Evolutionary conservation across 2,113 vertebrate species (phyloP), one percentile per base, ranked within the genome.

Genomic region (Scomber colias): DNA sequence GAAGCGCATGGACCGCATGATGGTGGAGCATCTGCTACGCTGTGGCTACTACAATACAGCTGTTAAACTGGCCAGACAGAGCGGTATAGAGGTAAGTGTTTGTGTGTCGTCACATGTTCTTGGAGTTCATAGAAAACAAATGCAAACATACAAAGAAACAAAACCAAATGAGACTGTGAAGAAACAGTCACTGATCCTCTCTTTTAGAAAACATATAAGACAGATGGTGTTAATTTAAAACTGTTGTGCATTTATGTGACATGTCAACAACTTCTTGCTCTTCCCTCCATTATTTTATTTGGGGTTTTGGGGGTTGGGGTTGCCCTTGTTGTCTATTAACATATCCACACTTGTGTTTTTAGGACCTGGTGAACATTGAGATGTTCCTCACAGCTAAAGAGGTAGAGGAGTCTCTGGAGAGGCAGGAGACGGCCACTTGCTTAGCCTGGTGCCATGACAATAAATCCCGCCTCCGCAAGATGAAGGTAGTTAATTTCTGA

Each of bases 351-450:
- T 8, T 56, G 4, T 76, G 0, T 75, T 63, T 61, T 49, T 56
- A 99, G 98, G 98, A 99, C 82, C 92, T 99, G 84, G 98, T 99
- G 89, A 99, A 99, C 92, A 99, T 99, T 71, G 98, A 99, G 93
- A 99, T 99, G 98, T 99, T 99, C 91, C 95, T 99, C 85, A 99
- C 98, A 61, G 98, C 98, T 74, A 99, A 99, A 84, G 98, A 99
- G 93, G 98, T 99, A 57, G 98, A 99, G 71, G 98, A 99, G 86
- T 99, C 98, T 60, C 94, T 99, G 91, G 98, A 99, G 93, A 95
- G 97, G 89, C 97, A 98, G 63, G 98, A 99, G 92, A 99, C 98
- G 0, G 97, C 97, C 87, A 99, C 98, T 50, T 99, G 98, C 90
- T 91, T 99, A 87, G 97, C 98, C 78, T 99, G 98, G 98, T 99